Evolutionary conservation across 2,113 vertebrate species (phyloP).

Genomic region (Ctenomys sociabilis): DNA sequence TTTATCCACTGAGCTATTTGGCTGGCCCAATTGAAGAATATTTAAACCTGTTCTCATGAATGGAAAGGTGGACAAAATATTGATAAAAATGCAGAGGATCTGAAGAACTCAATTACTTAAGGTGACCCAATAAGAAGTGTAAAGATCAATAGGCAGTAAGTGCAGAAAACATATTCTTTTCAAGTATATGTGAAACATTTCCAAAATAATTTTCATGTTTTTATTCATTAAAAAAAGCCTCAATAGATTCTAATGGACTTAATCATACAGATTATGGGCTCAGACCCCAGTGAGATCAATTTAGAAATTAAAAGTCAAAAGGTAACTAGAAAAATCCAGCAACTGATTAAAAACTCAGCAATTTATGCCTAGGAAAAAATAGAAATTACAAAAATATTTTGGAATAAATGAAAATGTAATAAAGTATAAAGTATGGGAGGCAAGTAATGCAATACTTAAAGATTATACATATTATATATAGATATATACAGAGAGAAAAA

Average conservation of each 20-base stretch:
- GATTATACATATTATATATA: not conserved
- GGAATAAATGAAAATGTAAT: conserved; percentile 31
- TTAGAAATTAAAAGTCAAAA: conserved; percentile 23
- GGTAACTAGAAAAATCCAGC: not conserved
- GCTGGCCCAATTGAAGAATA: no score
- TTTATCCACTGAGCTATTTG: no score
- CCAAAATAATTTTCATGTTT: not conserved
- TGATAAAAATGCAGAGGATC: not conserved
- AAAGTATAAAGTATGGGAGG: not conserved
- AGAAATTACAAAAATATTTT: conserved; percentile 40
- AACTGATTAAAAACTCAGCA: not conserved
- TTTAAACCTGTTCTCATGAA: conserved; percentile 17
- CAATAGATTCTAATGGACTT: not conserved
- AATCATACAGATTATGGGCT: not conserved
- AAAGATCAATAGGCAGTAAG: not conserved
- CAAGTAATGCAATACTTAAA: not conserved
- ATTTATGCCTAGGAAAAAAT: not conserved
- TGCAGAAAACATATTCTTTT: not conserved
- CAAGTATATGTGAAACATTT: not conserved
- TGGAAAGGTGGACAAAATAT: not conserved
- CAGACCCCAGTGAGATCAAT: not conserved
- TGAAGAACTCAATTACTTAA: not conserved
- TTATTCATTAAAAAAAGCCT: not conserved
- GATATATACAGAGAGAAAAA: not conserved
- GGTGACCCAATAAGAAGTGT: not conserved